Conservation (phyloP, 2,888 invertebrate genomes). For the Parnassius apollo region DNA sequence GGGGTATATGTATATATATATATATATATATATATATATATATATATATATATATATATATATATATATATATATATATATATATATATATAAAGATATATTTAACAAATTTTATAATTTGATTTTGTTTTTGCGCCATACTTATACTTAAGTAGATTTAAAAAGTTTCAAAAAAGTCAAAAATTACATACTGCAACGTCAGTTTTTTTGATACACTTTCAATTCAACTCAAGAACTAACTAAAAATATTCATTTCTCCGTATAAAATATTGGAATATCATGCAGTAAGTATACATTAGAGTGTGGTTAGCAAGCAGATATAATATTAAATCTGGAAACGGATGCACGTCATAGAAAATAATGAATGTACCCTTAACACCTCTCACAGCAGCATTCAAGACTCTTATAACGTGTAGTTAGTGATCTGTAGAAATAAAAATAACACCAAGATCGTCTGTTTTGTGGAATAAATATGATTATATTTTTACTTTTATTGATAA, state of each 20-base stretch:
- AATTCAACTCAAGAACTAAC: slow-evolving; percentile 1
- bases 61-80: too few species aligned
- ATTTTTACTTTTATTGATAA: too few species aligned
- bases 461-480: background rate
- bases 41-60: too few species aligned
- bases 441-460: background rate
- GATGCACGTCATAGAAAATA: slow-evolving; percentile 21
- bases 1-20: too few species aligned
- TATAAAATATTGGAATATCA: slow-evolving; percentile 19
- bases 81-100: too few species aligned
- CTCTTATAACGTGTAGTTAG: slow-evolving; percentile 17
- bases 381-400: slow-evolving; percentile 2
- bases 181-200: too few species aligned
- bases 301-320: slow-evolving; percentile 5
- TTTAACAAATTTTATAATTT: too few species aligned
- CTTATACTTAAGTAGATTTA: too few species aligned
- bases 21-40: too few species aligned
- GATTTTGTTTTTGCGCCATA: too few species aligned
- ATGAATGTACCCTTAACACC: slow-evolving; percentile 18
- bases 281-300: background rate
- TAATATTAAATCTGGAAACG: slow-evolving; percentile 22
- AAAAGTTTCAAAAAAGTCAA: too few species aligned
- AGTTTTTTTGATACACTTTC: too few species aligned
- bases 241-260: slow-evolving; percentile 19
- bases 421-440: slow-evolving; percentile 15